A percentile compares a stretch with the other conserved stretches of the same genome.
phyloP scores from a whole-genome alignment of 2,888 invertebrate species.

The Augochlorella aurata region DNA sequence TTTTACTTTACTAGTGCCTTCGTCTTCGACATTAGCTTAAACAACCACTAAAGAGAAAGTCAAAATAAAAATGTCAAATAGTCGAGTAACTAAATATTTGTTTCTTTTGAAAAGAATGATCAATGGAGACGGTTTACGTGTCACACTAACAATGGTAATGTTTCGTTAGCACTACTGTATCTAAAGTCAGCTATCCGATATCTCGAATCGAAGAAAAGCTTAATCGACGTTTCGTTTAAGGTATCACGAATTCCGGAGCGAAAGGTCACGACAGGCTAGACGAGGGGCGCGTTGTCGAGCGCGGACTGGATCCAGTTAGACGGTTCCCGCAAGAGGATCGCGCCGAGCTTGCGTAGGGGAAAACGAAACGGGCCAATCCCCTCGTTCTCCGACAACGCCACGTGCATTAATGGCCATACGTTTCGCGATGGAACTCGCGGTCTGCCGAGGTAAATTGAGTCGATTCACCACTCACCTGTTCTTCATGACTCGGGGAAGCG shows the following conservation, averaged over 20 bases:
- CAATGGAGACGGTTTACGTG: not conserved
- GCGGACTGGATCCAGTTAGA: constrained; percentile 64
- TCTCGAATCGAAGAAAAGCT: not conserved
- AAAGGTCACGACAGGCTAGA: constrained; percentile 43
- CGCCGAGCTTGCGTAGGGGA: constrained; percentile 68
- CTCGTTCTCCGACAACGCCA: constrained; percentile 55
- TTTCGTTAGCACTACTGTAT: not conserved
- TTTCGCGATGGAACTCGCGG: constrained; percentile 13
- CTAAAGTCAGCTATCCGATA: not conserved
- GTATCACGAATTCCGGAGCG: constrained; percentile 34
- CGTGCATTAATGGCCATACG: constrained; percentile 57
- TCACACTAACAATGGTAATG: not conserved
- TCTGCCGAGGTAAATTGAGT: constrained; percentile 2
- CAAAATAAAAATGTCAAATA: not conserved
- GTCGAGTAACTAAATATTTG: not conserved
- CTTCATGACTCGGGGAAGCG: not conserved
- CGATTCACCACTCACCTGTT: not conserved
- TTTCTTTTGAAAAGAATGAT: not conserved
- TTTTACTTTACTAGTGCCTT: not conserved
- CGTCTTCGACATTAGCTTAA: not conserved
- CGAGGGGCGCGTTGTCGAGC: constrained; percentile 64
- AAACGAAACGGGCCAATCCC: constrained; percentile 59
- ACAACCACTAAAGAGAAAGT: not conserved
- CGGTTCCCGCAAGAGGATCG: constrained; percentile 60
- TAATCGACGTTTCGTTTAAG: not conserved